phyloP scores from a whole-genome alignment of 2,888 invertebrate species.

The Eremobia ochroleuca region DNA sequence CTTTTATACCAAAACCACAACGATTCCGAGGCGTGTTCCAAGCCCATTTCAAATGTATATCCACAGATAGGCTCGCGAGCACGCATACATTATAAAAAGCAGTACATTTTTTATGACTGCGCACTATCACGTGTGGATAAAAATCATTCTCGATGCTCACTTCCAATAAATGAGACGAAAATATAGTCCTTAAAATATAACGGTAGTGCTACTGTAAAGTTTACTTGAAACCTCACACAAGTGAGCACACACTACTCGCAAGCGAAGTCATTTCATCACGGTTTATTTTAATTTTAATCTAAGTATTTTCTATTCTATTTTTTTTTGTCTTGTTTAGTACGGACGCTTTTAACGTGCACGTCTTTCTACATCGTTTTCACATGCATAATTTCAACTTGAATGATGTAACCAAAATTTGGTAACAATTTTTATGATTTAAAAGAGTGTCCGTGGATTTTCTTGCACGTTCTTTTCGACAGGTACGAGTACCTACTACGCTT shows the following conservation, averaged over 20 bases:
- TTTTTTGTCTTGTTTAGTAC: too few relatives aligned
- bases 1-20: slow-evolving; percentile 7
- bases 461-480: too few relatives aligned
- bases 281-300: too few relatives aligned
- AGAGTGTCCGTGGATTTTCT: too few relatives aligned
- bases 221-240: neutral
- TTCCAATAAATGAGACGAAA: neutral
- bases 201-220: neutral
- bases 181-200: neutral
- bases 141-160: neutral
- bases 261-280: neutral
- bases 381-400: too few relatives aligned
- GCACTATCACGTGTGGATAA: neutral
- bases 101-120: slow-evolving; percentile 14
- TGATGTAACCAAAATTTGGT: too few relatives aligned
- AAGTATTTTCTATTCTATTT: too few relatives aligned
- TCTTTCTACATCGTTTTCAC: too few relatives aligned
- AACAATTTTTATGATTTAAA: too few relatives aligned
- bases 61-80: slow-evolving; percentile 17
- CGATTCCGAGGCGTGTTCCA: neutral
- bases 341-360: too few relatives aligned
- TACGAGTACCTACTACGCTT: too few relatives aligned
- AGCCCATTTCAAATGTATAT: slow-evolving; percentile 28
- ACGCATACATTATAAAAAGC: slow-evolving; percentile 17
- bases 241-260: neutral